phyloP scores from a whole-genome alignment of 2,888 invertebrate species.

The Andrena dorsata region DNA sequence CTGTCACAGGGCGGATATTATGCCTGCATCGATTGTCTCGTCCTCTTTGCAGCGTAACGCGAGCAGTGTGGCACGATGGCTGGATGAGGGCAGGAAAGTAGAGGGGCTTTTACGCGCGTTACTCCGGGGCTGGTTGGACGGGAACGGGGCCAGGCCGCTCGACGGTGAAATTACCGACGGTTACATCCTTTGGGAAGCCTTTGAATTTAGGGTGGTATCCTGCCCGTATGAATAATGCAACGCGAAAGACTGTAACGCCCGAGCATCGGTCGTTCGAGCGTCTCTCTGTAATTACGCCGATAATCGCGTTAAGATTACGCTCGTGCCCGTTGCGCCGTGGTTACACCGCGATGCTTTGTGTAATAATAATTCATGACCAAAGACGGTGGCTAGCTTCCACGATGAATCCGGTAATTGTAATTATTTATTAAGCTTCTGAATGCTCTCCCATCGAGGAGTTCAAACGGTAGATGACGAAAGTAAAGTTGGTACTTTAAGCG shows the following conservation, averaged over 20 bases:
- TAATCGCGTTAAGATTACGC: conserved; percentile 58
- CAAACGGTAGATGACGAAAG: no score
- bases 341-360: conserved; percentile 32
- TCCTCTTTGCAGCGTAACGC: neutral
- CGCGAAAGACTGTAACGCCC: conserved; percentile 51
- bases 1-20: neutral
- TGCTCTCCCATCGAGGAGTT: no score
- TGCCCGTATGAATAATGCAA: conserved; percentile 70
- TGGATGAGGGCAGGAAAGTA: neutral
- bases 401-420: neutral
- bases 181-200: conserved; percentile 73
- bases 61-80: neutral
- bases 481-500: no score
- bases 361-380: neutral
- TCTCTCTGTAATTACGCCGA: conserved; percentile 61
- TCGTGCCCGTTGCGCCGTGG: conserved; percentile 24
- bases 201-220: conserved; percentile 67
- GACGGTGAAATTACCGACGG: conserved; percentile 69
- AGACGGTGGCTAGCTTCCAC: no score
- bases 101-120: conserved; percentile 36
- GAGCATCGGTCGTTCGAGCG: conserved; percentile 33
- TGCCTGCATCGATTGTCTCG: conserved; percentile 16
- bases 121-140: conserved; percentile 47
- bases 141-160: conserved; percentile 41
- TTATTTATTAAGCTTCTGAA: neutral